Evolutionary conservation across 2,888 invertebrate genomes (phyloP), one percentile per base, ranked within the genome.

Genomic region (Gymnocheta viridis): DNA sequence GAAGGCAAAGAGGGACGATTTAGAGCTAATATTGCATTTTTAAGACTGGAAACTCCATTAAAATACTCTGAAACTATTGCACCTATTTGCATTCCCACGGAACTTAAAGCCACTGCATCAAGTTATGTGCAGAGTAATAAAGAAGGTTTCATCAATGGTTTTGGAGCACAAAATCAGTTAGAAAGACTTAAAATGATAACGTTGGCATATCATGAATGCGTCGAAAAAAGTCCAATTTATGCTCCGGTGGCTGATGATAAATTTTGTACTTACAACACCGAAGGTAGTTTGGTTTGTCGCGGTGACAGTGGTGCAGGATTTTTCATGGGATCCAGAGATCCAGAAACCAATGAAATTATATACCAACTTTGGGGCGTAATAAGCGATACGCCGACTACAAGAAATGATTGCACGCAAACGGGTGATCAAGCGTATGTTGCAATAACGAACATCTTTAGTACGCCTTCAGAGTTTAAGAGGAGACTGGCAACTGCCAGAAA

Each of bases 251-350:
- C 89, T 0, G 56, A 74, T 19, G 91, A 91, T 86, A 91, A 91
- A 86, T 90, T 91, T 82, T 91, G 91, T 86, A 88, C 89, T 32
- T 85, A 88, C 3, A 87, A 86, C 54, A 64, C 62, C 3, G 60
- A 78, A 4, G 70, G 84, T 35, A 87, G 86, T 32, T 62, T 80
- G 3, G 82, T 87, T 1, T 90, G 90, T 41, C 54, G 85, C 17
- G 89, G 89, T n/a, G 89, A 90, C 41, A 89, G 89, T 84, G 90
- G 90, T 14, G 88, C 89, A 1, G 89, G 89, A 19, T 87, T 89
- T 64, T 77, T 85, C 19, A 41, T 19, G 7, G 22, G 32, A 10
- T 6, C 4, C 0, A 10, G 0, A 0, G 0, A 85, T 86, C 5
- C 74, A 80, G 51, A 83, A 44, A 38, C 19, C n/a, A n/a, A 9